These are phyloP conservation scores for Zelleria hepariella DNA, from an alignment of 2,888 invertebrate species.

Conservation along the genomic window DNA sequence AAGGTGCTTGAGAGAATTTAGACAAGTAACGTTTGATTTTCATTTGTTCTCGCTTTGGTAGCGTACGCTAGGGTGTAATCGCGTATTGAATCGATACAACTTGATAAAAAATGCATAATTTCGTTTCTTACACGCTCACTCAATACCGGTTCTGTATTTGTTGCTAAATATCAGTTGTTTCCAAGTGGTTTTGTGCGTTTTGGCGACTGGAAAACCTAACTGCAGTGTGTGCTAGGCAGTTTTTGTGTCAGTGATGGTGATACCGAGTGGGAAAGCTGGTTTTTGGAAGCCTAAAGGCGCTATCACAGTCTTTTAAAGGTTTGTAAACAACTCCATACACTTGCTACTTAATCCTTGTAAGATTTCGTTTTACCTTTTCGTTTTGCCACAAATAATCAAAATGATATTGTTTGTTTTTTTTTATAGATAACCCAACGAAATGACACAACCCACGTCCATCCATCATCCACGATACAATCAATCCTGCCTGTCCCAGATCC, in stretches of 20 bases:
- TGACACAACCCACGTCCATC: conserved; percentile 12
- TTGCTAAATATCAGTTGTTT: neutral
- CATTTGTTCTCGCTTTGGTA: neutral
- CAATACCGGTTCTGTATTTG: conserved; percentile 23
- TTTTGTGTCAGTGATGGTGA: conserved; percentile 30
- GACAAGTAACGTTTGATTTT: conserved; percentile 19
- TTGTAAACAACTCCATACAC: conserved; percentile 39
- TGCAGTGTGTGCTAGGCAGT: conserved; percentile 19
- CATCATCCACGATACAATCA: neutral
- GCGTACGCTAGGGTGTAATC: conserved; percentile 17
- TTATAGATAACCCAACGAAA: neutral
- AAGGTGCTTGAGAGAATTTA: conserved; percentile 57
- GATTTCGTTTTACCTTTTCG: too few relatives aligned
- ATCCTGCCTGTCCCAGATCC: neutral
- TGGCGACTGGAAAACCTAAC: conserved; percentile 26
- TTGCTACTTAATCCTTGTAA: neutral
- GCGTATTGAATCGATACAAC: conserved; percentile 55
- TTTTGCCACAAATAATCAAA: neutral
- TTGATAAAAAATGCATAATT: conserved; percentile 70
- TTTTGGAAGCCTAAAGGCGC: neutral
- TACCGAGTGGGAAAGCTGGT: conserved; percentile 11
- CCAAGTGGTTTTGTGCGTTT: neutral
- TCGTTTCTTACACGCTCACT: conserved; percentile 54
- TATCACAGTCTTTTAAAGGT: conserved; percentile 28
- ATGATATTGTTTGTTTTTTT: neutral